Evolutionary conservation across 2,888 invertebrate species (phyloP).

Genomic region (Mantis religiosa): DNA sequence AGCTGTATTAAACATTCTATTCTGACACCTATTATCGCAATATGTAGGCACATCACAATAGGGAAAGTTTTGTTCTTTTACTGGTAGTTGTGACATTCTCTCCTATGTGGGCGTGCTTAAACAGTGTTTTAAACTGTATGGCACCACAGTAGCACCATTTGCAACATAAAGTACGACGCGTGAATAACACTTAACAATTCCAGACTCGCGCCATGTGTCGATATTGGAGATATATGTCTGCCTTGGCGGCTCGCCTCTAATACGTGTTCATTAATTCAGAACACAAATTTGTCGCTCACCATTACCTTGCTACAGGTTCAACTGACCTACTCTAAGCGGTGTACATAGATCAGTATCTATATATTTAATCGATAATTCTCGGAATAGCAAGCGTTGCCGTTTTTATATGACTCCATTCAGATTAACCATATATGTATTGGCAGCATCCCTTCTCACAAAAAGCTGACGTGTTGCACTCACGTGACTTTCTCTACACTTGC

Average conservation of each 20-base stretch:
- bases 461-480: no score
- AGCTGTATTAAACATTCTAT: no score
- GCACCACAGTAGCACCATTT: not conserved
- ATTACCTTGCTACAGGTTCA: not conserved
- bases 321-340: not conserved
- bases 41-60: no score
- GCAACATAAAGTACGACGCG: not conserved
- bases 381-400: not conserved
- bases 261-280: not conserved
- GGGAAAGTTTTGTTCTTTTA: no score
- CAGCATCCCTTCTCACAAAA: no score
- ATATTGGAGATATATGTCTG: not conserved
- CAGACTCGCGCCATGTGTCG: not conserved
- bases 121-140: no score
- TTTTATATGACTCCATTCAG: not conserved
- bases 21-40: no score
- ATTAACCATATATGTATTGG: not conserved
- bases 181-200: not conserved
- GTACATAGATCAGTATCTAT: not conserved
- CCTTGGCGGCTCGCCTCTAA: not conserved
- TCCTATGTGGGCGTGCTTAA: no score
- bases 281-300: not conserved
- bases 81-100: no score
- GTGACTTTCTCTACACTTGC: no score
- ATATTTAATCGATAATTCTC: not conserved